Percentiles rank a stretch among this genome's conserved stretches.
Evolutionary conservation across 2,888 invertebrate species (phyloP).

Genomic region (Invenusta paracnida): DNA sequence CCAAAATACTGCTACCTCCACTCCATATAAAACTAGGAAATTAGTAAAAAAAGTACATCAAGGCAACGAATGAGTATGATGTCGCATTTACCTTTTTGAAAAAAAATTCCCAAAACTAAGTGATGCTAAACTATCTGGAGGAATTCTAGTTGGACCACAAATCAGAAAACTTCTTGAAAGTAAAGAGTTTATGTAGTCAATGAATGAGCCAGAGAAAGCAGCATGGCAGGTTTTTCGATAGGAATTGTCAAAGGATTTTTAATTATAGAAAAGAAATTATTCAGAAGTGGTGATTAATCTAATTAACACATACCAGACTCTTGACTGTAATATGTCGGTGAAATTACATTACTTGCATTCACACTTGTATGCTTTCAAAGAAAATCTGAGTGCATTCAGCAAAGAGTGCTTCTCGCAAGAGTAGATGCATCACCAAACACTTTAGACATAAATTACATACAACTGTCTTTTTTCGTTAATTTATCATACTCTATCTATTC

Average conservation of each 20-base stretch:
- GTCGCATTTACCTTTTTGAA: not conserved
- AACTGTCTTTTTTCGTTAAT: not conserved
- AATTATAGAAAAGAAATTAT: not conserved
- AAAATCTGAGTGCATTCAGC: not conserved
- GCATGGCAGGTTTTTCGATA: not conserved
- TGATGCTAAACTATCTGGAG: not conserved
- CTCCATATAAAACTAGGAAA: not conserved
- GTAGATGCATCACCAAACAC: not conserved
- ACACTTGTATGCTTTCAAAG: too few species aligned
- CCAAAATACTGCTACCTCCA: not conserved
- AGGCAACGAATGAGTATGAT: not conserved
- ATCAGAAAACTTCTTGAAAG: not conserved
- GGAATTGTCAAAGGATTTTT: not conserved
- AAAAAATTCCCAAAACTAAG: not conserved
- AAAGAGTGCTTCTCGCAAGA: not conserved
- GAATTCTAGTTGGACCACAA: not conserved
- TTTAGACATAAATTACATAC: not conserved
- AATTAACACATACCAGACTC: not conserved
- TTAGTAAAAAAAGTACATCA: not conserved
- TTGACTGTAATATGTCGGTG: not conserved
- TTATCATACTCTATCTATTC: not conserved
- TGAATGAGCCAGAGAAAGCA: not conserved
- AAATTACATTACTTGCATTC: not conserved
- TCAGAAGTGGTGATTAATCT: not conserved
- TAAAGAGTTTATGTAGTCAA: too few species aligned